Base-by-base conservation (phyloP, 2,113 vertebrate genomes). In the Eidolon helvum region DNA sequence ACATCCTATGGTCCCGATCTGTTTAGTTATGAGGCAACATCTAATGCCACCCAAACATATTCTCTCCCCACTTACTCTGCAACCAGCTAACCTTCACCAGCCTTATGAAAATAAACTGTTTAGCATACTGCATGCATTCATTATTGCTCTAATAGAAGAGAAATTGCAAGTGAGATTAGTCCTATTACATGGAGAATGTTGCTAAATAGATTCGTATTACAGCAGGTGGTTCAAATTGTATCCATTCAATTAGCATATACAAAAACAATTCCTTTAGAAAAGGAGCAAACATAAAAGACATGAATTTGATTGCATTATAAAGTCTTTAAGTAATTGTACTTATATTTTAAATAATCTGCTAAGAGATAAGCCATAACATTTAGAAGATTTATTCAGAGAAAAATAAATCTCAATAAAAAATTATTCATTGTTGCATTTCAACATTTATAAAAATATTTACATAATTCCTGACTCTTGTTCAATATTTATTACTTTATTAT, bases 291-390 rank as follows among this genome's bases (percentile, higher is more conserved):
- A 93, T 90, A 65, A 82, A 50, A 91, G 61, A 84, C 30, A 53
- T 84, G 69, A 77, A 93, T 45, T 10, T 84, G 69, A 84, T 53
- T 69, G 69, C 66, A 43, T 89, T 88, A 84, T 69, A 75, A 40
- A 40, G 69, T 69, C 43, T 84, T 89, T 71, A 96, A 61, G n/a
- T 89, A 83, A 93, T 89, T 53, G 30, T 84, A 61, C 6, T 77
- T 77, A 38, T 71, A 93, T 84, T 77, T 89, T 93, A 89, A 93
- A 71, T 77, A 85, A 93, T 78, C n/a, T 61, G 14, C 69, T 78
- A 63, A 89, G 92, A 89, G 79, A 69, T 63, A 71, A 68, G 11
- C 48, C 68, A 68, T 43, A 75, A 35, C 11, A 68, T 53, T 68
- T 50, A 28, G 77, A 88, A 48, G 35, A 50, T 71, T 66, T 87